Conservation (phyloP, 2,888 invertebrate genomes). For the Balanococcus diminutus region DNA sequence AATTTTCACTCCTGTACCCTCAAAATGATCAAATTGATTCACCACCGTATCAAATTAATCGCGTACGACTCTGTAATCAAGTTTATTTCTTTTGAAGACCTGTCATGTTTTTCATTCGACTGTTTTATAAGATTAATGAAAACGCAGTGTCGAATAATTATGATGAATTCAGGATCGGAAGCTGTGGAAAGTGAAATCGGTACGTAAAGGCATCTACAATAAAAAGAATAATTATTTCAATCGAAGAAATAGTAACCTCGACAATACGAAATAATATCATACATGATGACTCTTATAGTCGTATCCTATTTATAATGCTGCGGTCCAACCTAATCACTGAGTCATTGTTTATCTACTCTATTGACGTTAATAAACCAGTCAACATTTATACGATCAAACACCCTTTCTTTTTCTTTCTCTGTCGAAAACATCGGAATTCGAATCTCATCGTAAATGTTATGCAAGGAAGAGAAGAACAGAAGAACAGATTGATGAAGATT, state of each 20-base stretch:
- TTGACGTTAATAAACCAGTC: conserved; percentile 12
- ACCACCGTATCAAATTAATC: too few relatives aligned
- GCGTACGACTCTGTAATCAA: too few relatives aligned
- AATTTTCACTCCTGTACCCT: too few relatives aligned
- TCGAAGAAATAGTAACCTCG: background rate
- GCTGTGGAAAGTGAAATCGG: background rate
- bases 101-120: too few relatives aligned
- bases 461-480: background rate
- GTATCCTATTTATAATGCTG: background rate
- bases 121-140: too few relatives aligned
- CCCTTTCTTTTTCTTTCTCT: background rate
- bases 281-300: too few relatives aligned
- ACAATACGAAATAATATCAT: background rate
- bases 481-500: too few relatives aligned
- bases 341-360: conserved; percentile 22
- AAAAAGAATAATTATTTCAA: background rate
- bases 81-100: too few relatives aligned
- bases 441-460: background rate
- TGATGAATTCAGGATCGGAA: background rate
- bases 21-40: too few relatives aligned
- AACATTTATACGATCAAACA: conserved; percentile 13
- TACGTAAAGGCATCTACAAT: background rate
- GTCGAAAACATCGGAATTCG: background rate
- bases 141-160: too few relatives aligned
- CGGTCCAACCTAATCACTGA: conserved; percentile 32